A percentile compares a stretch with the other conserved stretches of the same genome.
These are phyloP conservation scores for Origma solitaria DNA, from an alignment of 2,113 vertebrate species.

Conservation along the genomic window DNA sequence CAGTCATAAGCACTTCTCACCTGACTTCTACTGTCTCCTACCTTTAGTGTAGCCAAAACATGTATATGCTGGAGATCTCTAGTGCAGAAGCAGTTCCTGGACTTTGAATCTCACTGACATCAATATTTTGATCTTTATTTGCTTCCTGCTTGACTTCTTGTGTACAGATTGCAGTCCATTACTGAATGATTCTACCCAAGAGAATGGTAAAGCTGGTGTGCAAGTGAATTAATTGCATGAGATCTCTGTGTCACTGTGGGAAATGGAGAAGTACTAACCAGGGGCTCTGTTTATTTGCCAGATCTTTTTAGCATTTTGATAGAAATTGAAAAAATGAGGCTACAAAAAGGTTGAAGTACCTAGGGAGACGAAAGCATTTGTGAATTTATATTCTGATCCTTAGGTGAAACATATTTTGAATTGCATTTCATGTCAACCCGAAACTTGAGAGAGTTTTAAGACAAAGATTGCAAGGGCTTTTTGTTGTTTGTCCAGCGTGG, in stretches of 20 bases:
- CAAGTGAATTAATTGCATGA: neutral
- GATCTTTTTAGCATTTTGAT: neutral
- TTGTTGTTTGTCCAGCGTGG: neutral
- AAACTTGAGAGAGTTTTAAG: neutral
- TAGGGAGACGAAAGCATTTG: neutral
- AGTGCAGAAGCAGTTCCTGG: neutral
- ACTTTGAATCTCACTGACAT: neutral
- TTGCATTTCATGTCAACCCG: neutral
- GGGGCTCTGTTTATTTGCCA: neutral
- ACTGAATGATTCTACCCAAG: neutral
- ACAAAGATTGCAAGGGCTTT: neutral
- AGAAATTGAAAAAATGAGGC: neutral
- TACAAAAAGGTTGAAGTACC: neutral
- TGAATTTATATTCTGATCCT: neutral
- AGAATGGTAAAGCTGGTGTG: neutral
- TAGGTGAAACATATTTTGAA: neutral
- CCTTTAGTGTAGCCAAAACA: neutral
- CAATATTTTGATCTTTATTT: neutral
- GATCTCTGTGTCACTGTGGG: neutral
- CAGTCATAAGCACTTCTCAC: neutral
- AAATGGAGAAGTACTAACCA: neutral
- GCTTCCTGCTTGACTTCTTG: neutral
- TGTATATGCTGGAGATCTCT: neutral
- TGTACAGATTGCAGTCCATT: neutral
- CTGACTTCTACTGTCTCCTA: neutral